These are phyloP conservation scores for Linnaemya vulpina DNA, from an alignment of 2,888 invertebrate genomes.

Conservation along the genomic window DNA sequence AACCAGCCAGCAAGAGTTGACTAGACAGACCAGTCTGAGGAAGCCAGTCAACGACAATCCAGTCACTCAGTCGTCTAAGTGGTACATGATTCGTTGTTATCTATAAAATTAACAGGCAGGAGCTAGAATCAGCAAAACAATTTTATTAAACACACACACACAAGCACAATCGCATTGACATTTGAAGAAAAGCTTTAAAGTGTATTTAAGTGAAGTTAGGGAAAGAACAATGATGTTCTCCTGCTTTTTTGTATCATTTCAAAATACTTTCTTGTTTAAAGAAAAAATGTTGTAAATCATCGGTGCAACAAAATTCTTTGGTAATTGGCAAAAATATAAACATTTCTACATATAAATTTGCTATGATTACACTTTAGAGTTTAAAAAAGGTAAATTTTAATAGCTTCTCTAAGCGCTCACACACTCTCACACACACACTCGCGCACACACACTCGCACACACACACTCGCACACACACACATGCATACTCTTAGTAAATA, in stretches of 20 bases:
- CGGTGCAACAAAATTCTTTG: constrained; percentile 64
- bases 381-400: constrained; percentile 39
- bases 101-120: constrained; percentile 47
- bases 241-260: constrained; percentile 12
- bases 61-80: constrained; percentile 39
- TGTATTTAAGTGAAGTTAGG: constrained; percentile 24
- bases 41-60: constrained; percentile 4
- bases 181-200: constrained; percentile 22
- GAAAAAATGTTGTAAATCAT: constrained; percentile 71
- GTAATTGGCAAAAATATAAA: constrained; percentile 70
- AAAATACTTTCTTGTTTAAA: constrained; percentile 13
- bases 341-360: constrained; percentile 14
- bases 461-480: background rate
- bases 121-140: constrained; percentile 20
- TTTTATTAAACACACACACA: constrained; percentile 6
- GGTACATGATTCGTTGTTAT: constrained; percentile 60
- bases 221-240: constrained; percentile 44
- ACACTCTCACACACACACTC: background rate
- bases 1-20: background rate
- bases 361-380: constrained; percentile 48
- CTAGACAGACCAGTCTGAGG: constrained; percentile 27
- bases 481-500: too few relatives aligned
- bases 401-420: background rate
- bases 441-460: background rate
- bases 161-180: too few relatives aligned